These are phyloP conservation scores for Caenorhabditis becei DNA, from an alignment of 2,888 invertebrate genomes.

Conservation along the genomic window DNA sequence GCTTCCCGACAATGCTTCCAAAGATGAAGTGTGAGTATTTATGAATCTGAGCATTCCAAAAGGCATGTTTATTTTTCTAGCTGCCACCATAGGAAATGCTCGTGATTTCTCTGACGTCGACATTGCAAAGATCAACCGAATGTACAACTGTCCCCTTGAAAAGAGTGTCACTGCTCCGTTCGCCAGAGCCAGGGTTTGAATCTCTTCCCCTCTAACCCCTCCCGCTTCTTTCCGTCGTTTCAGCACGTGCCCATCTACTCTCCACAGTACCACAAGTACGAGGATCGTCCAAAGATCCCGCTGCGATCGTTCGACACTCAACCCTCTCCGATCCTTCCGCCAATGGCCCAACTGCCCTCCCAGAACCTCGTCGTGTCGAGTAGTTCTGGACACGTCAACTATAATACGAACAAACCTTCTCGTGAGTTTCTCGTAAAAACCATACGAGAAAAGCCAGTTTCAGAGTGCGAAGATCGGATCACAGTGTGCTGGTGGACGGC, in stretches of 20 bases:
- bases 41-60: constrained; percentile 5
- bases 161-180: constrained; percentile 69
- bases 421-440: constrained; percentile 26
- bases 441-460: background rate
- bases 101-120: constrained; percentile 81
- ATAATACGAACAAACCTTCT: constrained; percentile 42
- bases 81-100: constrained; percentile 78
- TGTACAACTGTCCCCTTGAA: constrained; percentile 80
- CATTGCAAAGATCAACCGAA: constrained; percentile 81
- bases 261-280: constrained; percentile 64
- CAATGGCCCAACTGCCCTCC: constrained; percentile 45
- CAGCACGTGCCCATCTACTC: constrained; percentile 68
- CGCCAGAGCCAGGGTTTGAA: constrained; percentile 67
- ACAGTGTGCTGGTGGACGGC: constrained; percentile 82
- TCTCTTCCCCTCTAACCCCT: background rate
- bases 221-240: constrained; percentile 9
- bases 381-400: constrained; percentile 52
- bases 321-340: constrained; percentile 41
- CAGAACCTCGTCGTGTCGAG: constrained; percentile 51
- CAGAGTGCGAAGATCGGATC: constrained; percentile 79
- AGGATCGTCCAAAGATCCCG: constrained; percentile 67
- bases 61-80: constrained; percentile 57
- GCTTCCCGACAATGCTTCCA: constrained; percentile 81
- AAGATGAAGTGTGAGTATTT: constrained; percentile 77
- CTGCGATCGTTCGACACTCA: constrained; percentile 54